Base-by-base conservation (phyloP, 2,888 invertebrate genomes). In the Athalia rosae region DNA sequence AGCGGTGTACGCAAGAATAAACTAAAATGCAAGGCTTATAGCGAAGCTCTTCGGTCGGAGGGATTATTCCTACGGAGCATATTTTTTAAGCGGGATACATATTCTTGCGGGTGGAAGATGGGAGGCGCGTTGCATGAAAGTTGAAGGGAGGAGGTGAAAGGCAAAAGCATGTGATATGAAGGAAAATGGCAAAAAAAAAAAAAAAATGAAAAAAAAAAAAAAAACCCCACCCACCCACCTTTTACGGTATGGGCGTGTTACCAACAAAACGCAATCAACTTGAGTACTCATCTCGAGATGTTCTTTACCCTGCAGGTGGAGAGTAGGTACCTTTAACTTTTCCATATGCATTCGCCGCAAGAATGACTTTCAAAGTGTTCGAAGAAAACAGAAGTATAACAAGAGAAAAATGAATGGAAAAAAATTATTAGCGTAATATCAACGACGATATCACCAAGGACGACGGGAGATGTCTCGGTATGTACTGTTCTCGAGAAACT, bases 1-100 rank as follows among this genome's bases (percentile, higher is more conserved):
- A 13, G 43, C 13, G 8, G 74, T 81, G 78, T 82, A 82, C 82
- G 84, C 84, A 83, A 85, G 82, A 83, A 76, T 81, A 82, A 82
- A 78, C 82, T 80, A 80, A 81, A 80, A 79, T 73, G 77, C 77
- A 79, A 82, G 69, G 58, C 69, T 69, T 69, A 56, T 58, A 45
- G 71, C 50, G 58, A 45, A 71, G 71, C 71, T 45, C 71, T 45
- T 13, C 50, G 71, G 43, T 45, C 9, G 45, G 71, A 6, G 47
- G 56, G 71, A 58, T 71, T 58, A 71, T 71, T 71, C 71, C 41
- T 53, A 11, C 11, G 71, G 71, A 7, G 71, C 71, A 58, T 71
- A 58, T 71, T 71, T 71, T 71, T 45, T 71, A 71, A 58, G 43
- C 58, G 58, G 7, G 58, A 71, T 28, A 28, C 28, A 28, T 71